Evolutionary conservation across 2,888 invertebrate genomes (phyloP).

Genomic region (Nasonovia ribisnigri): DNA sequence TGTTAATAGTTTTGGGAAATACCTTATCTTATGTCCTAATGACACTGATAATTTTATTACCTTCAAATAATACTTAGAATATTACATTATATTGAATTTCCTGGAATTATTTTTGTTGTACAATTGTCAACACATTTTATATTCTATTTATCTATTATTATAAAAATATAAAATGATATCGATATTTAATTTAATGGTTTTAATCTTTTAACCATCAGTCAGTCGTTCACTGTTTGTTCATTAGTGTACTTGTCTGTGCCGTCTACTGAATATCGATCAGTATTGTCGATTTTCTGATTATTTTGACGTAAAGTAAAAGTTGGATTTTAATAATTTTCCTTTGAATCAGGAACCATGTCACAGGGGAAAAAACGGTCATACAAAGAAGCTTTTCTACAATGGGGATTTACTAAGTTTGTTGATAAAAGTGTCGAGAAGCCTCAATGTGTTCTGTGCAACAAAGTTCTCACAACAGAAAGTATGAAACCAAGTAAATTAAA

Average conservation of each 20-base stretch:
- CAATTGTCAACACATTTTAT: conserved; percentile 29
- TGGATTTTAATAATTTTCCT: conserved; percentile 30
- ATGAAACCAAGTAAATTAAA: conserved; percentile 52
- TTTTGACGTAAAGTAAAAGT: conserved; percentile 26
- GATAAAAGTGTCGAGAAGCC: conserved; percentile 39
- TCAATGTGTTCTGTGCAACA: conserved; percentile 50
- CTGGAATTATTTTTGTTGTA: conserved; percentile 44
- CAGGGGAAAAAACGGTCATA: conserved; percentile 29
- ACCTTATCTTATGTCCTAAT: conserved; percentile 45
- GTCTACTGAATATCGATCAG: background rate
- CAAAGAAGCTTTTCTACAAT: conserved; percentile 46
- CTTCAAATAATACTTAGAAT: conserved; percentile 39
- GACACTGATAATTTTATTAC: conserved; percentile 36
- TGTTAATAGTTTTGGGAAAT: conserved; percentile 45
- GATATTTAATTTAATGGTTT: conserved; percentile 37
- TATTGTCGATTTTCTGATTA: conserved; percentile 45
- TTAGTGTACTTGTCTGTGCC: conserved; percentile 37
- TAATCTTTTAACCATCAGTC: conserved; percentile 9
- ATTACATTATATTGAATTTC: conserved; percentile 37
- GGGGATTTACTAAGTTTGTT: conserved; percentile 38
- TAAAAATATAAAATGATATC: conserved; percentile 23
- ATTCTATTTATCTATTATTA: too few relatives aligned
- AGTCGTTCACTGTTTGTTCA: conserved; percentile 22
- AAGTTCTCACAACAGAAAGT: conserved; percentile 44
- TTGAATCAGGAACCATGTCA: conserved; percentile 54